Conservation (phyloP, 2,113 vertebrate genomes). For the Thunnus thynnus region DNA sequence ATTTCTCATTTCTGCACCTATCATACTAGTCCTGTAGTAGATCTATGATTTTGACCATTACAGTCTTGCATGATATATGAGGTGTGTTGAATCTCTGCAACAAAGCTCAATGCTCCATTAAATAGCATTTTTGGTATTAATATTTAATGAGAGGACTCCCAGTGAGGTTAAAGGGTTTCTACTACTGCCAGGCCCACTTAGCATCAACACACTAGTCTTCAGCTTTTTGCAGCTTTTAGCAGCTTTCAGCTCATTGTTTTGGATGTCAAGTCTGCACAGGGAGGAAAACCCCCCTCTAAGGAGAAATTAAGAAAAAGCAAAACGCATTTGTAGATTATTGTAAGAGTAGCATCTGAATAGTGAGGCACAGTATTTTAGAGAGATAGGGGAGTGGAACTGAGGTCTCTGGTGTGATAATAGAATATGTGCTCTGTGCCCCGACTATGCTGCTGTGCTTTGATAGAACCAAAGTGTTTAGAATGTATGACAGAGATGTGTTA, state of each 20-base stretch:
- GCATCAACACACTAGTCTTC: not conserved
- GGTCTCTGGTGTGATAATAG: no score
- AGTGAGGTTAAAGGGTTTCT: conserved; percentile 22
- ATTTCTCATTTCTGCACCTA: not conserved
- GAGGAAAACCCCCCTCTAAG: no score
- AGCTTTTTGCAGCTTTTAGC: not conserved
- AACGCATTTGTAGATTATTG: no score
- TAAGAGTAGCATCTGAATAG: no score
- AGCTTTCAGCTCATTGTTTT: not conserved
- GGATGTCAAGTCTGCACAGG: not conserved
- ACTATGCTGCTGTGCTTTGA: no score
- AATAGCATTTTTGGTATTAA: conserved; percentile 39
- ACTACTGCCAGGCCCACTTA: not conserved
- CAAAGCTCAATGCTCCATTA: conserved; percentile 34
- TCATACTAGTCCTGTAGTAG: not conserved
- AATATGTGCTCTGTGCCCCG: no score
- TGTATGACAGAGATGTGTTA: no score
- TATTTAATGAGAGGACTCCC: conserved; percentile 32
- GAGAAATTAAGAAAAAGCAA: no score
- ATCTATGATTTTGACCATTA: not conserved
- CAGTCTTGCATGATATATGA: conserved; percentile 4
- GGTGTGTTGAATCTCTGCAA: not conserved
- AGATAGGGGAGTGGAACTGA: no score
- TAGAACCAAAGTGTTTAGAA: no score
- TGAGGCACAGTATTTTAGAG: no score